Evolutionary conservation across 2,797 vertebrate species (phyloP).

Genomic region (Pampus argenteus): DNA sequence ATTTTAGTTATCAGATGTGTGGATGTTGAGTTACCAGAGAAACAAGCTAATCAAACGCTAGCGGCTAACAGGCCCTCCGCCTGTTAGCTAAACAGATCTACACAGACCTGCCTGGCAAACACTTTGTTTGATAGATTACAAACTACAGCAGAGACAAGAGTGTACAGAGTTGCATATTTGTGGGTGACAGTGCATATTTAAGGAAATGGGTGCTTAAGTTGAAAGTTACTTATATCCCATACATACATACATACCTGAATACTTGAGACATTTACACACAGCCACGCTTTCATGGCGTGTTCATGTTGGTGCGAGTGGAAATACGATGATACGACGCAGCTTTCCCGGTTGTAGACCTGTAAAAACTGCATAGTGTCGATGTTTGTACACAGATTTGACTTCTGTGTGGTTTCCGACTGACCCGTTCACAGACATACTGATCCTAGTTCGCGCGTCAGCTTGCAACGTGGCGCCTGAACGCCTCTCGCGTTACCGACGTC

Average conservation of each 20-base stretch:
- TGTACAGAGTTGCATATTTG: neutral
- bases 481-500: constrained; percentile 63
- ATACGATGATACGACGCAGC: neutral
- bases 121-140: neutral
- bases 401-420: neutral
- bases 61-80: too few relatives aligned
- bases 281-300: neutral
- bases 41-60: too few relatives aligned
- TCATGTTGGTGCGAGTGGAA: neutral
- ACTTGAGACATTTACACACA: neutral
- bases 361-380: neutral
- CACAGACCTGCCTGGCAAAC: neutral
- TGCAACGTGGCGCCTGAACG: constrained; percentile 86
- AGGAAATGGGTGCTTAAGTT: neutral
- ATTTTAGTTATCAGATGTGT: too few relatives aligned
- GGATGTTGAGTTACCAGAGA: too few relatives aligned
- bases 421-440: neutral
- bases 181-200: neutral
- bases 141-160: neutral
- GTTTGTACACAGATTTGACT: neutral
- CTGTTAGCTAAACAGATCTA: too few relatives aligned
- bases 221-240: neutral
- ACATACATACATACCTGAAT: neutral
- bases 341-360: neutral
- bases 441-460: constrained; percentile 51